Base-by-base conservation (phyloP, 2,888 invertebrate species). In the Proisotoma minuta region DNA sequence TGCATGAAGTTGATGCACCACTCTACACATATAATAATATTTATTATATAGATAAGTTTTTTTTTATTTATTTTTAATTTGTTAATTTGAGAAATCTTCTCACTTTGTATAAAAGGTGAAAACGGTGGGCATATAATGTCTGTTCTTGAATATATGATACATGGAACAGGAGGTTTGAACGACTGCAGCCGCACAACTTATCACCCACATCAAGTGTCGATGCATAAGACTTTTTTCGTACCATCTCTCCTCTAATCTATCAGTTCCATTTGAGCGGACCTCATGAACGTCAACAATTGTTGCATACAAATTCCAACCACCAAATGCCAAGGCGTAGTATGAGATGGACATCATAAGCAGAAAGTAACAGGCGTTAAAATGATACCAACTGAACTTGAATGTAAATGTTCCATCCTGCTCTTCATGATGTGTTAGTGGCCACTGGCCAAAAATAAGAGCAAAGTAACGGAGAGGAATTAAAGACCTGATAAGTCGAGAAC, bases 1-100 rank as follows among this genome's bases (percentile, higher is more conserved):
- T 60, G 68, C 62, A 24, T 70, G 67, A 43, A 70, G 26, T n/a
- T 62, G 65, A 20, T 66, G 59, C 2, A 63, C 64, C 1, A 59
- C 65, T 27, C 67, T 68, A 53, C 4, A 43, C 43, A 43, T 12
- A 15, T n/a, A n/a, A n/a, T n/a, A n/a, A n/a, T n/a, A n/a, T n/a
- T n/a, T n/a, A n/a, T n/a, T n/a, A n/a, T n/a, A n/a, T n/a, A n/a
- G n/a, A n/a, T n/a, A n/a, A 50, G 22, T 34, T 3, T 22, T 3
- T 39, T 5, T 3, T 20, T 10, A 2, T 10, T 2, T 12, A 8
- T 59, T 49, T 54, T 56, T 24, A 48, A 49, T 49, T 54, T 22
- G 56, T 2, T 39, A 54, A 60, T 10, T 20, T 54, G 50, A 60
- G n/a, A n/a, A n/a, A n/a, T n/a, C 15, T 15, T 34, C 43, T 43